A percentile compares a stretch with the other conserved stretches of the same genome.
These are phyloP conservation scores for Ichneumoninae sp. DNA, from an alignment of 2,888 invertebrate genomes.

Conservation along the genomic window DNA sequence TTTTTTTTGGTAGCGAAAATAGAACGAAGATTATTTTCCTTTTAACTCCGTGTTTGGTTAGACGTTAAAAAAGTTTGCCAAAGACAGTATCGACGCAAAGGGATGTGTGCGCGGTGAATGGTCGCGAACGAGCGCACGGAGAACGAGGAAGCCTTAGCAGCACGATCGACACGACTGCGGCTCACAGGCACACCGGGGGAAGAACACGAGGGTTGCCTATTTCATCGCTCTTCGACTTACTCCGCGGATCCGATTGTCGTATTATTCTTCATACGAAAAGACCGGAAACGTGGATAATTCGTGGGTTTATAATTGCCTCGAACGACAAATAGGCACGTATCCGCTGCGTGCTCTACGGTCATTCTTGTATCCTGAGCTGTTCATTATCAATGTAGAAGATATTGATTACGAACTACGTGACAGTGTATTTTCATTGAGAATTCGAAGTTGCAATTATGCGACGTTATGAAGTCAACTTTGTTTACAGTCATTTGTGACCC, in stretches of 20 bases:
- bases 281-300: conserved; percentile 24
- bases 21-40: neutral
- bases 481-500: neutral
- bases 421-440: neutral
- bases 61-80: conserved; percentile 9
- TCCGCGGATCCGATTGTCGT: neutral
- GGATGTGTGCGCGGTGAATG: neutral
- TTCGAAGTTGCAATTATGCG: conserved; percentile 3
- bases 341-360: neutral
- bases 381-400: neutral
- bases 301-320: conserved; percentile 15
- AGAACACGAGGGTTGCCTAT: neutral
- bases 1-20: neutral
- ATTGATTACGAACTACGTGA: neutral
- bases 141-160: conserved; percentile 44
- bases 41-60: neutral
- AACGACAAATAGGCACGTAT: neutral
- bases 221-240: neutral
- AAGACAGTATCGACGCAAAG: conserved; percentile 13
- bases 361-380: neutral
- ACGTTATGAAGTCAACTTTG: neutral
- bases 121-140: neutral
- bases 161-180: conserved; percentile 30
- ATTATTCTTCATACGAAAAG: neutral
- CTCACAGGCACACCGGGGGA: neutral